Evolutionary conservation across 2,797 vertebrate genomes (phyloP), one percentile per base, ranked within the genome.

Genomic region (Miichthys miiuy): DNA sequence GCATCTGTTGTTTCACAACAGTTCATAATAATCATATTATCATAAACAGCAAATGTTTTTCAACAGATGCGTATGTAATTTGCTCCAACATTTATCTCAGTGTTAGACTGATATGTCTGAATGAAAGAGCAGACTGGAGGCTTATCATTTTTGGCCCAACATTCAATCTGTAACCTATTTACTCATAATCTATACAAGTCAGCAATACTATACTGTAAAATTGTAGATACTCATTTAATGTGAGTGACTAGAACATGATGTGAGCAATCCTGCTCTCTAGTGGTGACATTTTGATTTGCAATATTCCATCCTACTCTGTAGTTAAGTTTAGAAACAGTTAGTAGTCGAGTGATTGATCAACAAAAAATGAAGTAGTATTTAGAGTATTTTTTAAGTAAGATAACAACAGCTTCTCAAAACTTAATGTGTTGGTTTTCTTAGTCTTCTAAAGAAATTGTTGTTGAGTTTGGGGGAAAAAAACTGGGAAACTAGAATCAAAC

Each of bases 251-350:
- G 9, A 81, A 48, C 14, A 78, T 87, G 20, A 82, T 50, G 75
- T 78, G 57, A 81, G 23, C 88, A 92, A 90, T 48, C 23, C 80
- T 93, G 92, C 91, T 1, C 88, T 83, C 94, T 93, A 77, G 89
- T 93, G 94, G 87, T 42, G 9, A 72, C 4, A 12, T 4, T 44
- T 6, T 76, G 34, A 52, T 9, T 10, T 76, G 70, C 51, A 79
- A 12, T 13, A 6, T 58, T 48, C 30, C 20, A 20, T 16, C 30
- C 9, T 23, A 6, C 5, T 14, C 16, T 47, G 41, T 8, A 21
- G 21, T 12, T n/a, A 25, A 13, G 0, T 34, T 55, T 23, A 25
- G 30, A 61, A 61, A 42, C 5, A 57, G 27, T 46, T 38, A 38
- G 4, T 62, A 0, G 38, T 60, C 41, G 5, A 38, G 6, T 62